Percentiles rank a stretch among this genome's conserved stretches.
Conservation (phyloP, 2,113 vertebrate species). For the Acrocephalus kingi region DNA sequence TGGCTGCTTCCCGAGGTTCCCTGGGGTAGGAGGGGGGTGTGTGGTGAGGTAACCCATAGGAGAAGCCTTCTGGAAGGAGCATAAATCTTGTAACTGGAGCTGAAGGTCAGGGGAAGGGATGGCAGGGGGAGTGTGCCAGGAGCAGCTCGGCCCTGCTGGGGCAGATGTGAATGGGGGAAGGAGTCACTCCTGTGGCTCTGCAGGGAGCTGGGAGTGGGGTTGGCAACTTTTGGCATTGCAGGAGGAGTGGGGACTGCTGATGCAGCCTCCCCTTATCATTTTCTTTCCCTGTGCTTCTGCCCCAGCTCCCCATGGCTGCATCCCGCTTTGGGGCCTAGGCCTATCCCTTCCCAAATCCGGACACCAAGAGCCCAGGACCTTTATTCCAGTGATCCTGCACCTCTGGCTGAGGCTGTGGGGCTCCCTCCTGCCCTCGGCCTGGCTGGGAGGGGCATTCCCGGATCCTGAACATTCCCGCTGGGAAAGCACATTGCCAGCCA, state of each 20-base stretch:
- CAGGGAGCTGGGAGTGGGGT: rapidly evolving
- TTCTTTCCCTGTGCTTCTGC: background rate
- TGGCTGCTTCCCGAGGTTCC: background rate
- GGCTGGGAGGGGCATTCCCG: background rate
- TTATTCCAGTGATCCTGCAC: rapidly evolving
- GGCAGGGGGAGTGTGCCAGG: background rate
- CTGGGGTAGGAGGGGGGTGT: background rate
- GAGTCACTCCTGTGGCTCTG: background rate
- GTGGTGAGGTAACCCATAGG: background rate
- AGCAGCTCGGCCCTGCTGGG: background rate
- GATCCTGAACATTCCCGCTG: background rate
- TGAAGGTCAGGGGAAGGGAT: background rate
- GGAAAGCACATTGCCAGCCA: background rate
- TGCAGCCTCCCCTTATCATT: background rate
- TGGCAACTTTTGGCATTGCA: rapidly evolving
- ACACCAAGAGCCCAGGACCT: rapidly evolving
- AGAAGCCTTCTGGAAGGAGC: background rate
- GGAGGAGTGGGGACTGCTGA: background rate
- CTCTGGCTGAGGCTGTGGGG: background rate
- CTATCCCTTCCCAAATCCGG: background rate
- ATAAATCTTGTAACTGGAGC: conserved; percentile 12
- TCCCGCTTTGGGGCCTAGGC: too few relatives aligned
- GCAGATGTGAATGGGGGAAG: background rate
- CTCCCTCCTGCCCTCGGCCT: background rate
- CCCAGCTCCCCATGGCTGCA: rapidly evolving